Conservation (phyloP, 2,113 vertebrate genomes). For the Orientallactaga bullata region DNA sequence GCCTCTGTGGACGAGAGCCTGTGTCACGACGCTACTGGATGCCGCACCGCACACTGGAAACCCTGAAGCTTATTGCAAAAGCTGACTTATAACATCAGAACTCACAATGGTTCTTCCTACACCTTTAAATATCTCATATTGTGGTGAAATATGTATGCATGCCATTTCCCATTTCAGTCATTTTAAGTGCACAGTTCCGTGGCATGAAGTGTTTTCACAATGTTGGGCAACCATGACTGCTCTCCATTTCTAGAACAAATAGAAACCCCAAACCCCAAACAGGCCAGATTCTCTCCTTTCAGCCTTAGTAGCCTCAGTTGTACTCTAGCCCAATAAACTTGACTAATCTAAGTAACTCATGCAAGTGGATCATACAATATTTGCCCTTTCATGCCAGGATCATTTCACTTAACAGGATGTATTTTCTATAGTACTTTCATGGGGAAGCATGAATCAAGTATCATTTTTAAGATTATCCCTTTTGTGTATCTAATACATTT, state of each 20-base stretch:
- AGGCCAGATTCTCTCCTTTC: background rate
- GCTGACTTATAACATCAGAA: background rate
- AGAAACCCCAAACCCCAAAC: background rate
- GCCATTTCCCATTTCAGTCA: background rate
- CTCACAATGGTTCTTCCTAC: background rate
- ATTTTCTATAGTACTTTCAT: background rate
- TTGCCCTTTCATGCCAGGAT: background rate
- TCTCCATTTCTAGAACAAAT: background rate
- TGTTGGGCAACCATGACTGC: background rate
- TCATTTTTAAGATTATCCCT: background rate
- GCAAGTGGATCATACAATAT: background rate
- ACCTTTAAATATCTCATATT: background rate
- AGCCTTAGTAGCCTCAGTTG: background rate
- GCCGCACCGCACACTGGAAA: background rate
- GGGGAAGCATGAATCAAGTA: background rate
- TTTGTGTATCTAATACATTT: background rate
- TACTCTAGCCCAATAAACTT: background rate
- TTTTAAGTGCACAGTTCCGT: background rate
- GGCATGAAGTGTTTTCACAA: background rate
- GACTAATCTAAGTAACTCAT: background rate
- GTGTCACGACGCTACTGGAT: background rate
- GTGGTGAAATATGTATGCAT: background rate
- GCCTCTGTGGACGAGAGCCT: background rate
- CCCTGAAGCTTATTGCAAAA: constrained; percentile 21
- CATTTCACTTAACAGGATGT: background rate